A percentile compares a stretch with the other conserved stretches of the same genome.
Evolutionary conservation across 2,888 invertebrate species (phyloP).

Genomic region (Malthinus flaveolus): DNA sequence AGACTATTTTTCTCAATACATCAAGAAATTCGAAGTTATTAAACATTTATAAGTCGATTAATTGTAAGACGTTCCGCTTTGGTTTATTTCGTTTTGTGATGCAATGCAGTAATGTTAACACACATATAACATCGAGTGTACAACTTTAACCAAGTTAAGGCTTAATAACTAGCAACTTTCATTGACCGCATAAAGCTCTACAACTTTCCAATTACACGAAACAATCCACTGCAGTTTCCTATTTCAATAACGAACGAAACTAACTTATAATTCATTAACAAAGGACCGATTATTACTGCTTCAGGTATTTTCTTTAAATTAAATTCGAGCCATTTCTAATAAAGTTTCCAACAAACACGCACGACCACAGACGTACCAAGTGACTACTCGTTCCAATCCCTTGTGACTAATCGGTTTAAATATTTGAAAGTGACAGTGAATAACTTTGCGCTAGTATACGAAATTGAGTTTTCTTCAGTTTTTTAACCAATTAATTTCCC

Average conservation of each 20-base stretch:
- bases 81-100: conserved; percentile 1
- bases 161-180: not conserved
- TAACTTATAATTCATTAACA: conserved; percentile 4
- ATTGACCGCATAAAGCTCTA: conserved; percentile 1
- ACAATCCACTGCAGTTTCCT: not conserved
- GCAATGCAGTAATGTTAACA: conserved; percentile 3
- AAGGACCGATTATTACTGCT: not conserved
- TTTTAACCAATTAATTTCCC: too few species aligned
- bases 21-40: not conserved
- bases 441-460: too few species aligned
- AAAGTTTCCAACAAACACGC: too few species aligned
- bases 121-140: not conserved
- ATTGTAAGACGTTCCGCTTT: not conserved
- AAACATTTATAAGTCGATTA: conserved; percentile 2
- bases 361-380: too few species aligned
- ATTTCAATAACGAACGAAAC: conserved; percentile 2
- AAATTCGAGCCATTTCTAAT: too few species aligned
- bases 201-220: conserved; percentile 6
- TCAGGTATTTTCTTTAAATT: too few species aligned
- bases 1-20: too few species aligned
- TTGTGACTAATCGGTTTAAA: too few species aligned
- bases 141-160: not conserved
- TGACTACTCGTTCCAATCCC: too few species aligned
- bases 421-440: too few species aligned
- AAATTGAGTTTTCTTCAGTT: too few species aligned